A percentile compares a stretch with the other conserved stretches of the same genome.
phyloP scores from a whole-genome alignment of 92 coral and sea anemone species.

The Porites lobata region DNA sequence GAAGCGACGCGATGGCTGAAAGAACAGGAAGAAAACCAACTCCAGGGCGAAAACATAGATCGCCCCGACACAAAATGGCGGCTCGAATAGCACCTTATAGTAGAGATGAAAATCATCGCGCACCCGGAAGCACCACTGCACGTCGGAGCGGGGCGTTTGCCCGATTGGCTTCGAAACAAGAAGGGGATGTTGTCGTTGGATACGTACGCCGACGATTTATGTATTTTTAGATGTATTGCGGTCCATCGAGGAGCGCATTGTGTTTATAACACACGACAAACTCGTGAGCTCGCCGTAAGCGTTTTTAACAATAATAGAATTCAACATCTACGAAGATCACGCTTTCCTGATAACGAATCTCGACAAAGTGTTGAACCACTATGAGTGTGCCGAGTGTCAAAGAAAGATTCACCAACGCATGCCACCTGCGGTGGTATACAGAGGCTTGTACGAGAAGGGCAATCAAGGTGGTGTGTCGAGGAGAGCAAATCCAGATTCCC shows the following conservation, averaged over 20 bases:
- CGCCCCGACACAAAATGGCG: not conserved
- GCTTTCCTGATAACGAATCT: too few relatives aligned
- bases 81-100: not conserved
- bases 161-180: not conserved
- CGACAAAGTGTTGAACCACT: too few relatives aligned
- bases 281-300: too few relatives aligned
- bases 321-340: too few relatives aligned
- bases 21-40: not conserved
- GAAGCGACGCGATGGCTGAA: not conserved
- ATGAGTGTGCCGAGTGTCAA: too few relatives aligned
- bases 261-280: not conserved
- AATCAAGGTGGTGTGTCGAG: constrained; percentile 6
- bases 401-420: too few relatives aligned
- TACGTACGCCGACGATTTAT: not conserved
- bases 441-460: constrained; percentile 1
- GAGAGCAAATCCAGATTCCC: not conserved
- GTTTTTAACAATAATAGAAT: not conserved
- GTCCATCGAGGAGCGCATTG: not conserved
- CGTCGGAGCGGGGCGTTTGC: not conserved
- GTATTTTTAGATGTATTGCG: not conserved
- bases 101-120: not conserved
- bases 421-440: too few relatives aligned
- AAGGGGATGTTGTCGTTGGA: not conserved
- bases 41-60: not conserved
- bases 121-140: not conserved